A percentile compares a stretch with the other conserved stretches of the same genome.
These are phyloP conservation scores for Polydrusus cervinus DNA, from an alignment of 2,888 invertebrate species.

Conservation along the genomic window DNA sequence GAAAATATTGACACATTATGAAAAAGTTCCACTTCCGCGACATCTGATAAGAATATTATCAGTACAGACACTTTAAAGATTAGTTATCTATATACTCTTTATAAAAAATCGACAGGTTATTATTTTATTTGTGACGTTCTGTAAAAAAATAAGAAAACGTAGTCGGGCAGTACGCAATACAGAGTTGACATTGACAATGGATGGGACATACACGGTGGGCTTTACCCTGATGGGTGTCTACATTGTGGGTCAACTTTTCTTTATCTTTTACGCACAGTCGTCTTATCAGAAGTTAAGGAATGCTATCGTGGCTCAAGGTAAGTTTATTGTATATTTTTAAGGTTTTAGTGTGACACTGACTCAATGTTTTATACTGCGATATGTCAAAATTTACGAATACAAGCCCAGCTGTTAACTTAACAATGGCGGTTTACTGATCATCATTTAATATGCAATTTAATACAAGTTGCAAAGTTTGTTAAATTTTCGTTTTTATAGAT, in stretches of 20 bases:
- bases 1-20: slow-evolving; percentile 1
- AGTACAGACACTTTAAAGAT: slow-evolving; percentile 12
- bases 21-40: neutral
- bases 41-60: slow-evolving; percentile 9
- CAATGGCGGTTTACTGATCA: too few species aligned
- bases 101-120: slow-evolving; percentile 1
- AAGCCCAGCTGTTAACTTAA: too few species aligned
- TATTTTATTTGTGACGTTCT: neutral
- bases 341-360: too few species aligned
- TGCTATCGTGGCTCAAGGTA: slow-evolving; percentile 52
- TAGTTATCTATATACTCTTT: slow-evolving; percentile 2
- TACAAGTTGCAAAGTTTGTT: too few species aligned
- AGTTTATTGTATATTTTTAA: slow-evolving; percentile 25
- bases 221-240: slow-evolving; percentile 42
- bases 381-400: too few species aligned
- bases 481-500: too few species aligned
- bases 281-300: slow-evolving; percentile 47
- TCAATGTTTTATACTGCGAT: too few species aligned
- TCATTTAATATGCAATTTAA: too few species aligned
- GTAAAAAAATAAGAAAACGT: slow-evolving; percentile 3
- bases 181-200: slow-evolving; percentile 27
- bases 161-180: neutral
- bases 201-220: slow-evolving; percentile 18
- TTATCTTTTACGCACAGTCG: slow-evolving; percentile 38
- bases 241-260: slow-evolving; percentile 39